Conservation (phyloP, 2,113 vertebrate species). For the Calidris pygmaea region DNA sequence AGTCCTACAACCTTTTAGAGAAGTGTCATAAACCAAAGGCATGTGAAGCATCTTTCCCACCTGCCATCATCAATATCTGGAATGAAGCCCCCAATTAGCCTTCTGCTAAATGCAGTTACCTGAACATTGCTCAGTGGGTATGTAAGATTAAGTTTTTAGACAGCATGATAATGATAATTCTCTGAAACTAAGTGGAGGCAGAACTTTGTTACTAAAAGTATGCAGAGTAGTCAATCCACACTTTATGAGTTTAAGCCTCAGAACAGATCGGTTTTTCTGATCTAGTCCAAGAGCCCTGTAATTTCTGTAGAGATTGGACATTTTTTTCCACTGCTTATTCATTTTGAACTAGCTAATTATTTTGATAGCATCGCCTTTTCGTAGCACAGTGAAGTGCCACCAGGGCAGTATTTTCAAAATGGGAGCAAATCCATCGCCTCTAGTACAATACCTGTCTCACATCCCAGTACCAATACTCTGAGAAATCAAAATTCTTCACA, state of each 20-base stretch:
- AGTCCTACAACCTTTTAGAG: neutral
- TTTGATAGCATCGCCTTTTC: neutral
- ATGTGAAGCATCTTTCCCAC: neutral
- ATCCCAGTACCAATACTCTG: neutral
- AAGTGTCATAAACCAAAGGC: neutral
- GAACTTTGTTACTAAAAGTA: neutral
- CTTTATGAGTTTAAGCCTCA: neutral
- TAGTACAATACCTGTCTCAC: neutral
- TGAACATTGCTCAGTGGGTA: neutral
- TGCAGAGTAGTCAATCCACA: neutral
- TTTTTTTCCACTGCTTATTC: neutral
- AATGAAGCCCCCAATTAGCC: neutral
- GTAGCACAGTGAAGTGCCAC: neutral
- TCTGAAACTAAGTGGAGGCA: neutral
- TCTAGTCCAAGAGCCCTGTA: neutral
- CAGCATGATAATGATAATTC: neutral
- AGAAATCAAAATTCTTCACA: neutral
- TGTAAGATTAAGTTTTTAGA: neutral
- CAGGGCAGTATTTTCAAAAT: neutral
- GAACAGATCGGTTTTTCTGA: neutral
- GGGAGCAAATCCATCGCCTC: neutral
- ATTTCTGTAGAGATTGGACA: neutral
- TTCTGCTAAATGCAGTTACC: neutral
- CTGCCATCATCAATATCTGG: neutral
- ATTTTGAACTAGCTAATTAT: neutral